Percentiles rank a stretch among this genome's conserved stretches.
phyloP scores from a whole-genome alignment of 2,888 invertebrate species.

The Danaus chrysippus region DNA sequence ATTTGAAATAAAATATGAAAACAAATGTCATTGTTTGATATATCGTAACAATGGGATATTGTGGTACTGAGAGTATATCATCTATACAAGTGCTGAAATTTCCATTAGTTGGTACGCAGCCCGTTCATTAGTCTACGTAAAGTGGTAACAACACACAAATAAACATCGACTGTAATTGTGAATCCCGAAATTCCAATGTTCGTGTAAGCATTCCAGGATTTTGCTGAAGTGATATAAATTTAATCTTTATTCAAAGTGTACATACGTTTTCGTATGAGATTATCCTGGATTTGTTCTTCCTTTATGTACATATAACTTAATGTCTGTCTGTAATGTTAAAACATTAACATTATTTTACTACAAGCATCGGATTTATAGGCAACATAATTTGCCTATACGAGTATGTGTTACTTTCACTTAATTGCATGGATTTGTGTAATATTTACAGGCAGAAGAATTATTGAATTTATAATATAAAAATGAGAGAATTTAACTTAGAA shows the following conservation, averaged over 20 bases:
- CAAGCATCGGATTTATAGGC: too few relatives aligned
- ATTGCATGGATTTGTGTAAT: too few relatives aligned
- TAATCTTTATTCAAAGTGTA: background rate
- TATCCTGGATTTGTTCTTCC: too few relatives aligned
- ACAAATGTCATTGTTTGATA: background rate
- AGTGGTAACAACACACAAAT: slow-evolving; percentile 34
- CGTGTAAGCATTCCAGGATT: slow-evolving; percentile 21
- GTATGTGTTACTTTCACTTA: too few relatives aligned
- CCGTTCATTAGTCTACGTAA: slow-evolving; percentile 36
- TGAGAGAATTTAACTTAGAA: too few relatives aligned
- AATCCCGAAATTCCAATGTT: slow-evolving; percentile 28
- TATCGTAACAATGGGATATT: background rate
- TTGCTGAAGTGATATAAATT: background rate
- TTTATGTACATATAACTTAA: too few relatives aligned
- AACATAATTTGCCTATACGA: too few relatives aligned
- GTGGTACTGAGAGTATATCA: slow-evolving; percentile 12
- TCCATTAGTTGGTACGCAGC: slow-evolving; percentile 35
- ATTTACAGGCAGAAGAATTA: too few relatives aligned
- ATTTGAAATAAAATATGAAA: slow-evolving; percentile 5
- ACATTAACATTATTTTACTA: too few relatives aligned
- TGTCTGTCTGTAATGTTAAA: too few relatives aligned
- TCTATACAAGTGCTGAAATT: slow-evolving; percentile 31
- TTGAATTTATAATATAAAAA: too few relatives aligned
- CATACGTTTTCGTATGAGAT: too few relatives aligned
- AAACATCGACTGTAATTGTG: slow-evolving; percentile 32